Evolutionary conservation across 2,113 vertebrate genomes (phyloP).

Genomic region (Malurus elegans): DNA sequence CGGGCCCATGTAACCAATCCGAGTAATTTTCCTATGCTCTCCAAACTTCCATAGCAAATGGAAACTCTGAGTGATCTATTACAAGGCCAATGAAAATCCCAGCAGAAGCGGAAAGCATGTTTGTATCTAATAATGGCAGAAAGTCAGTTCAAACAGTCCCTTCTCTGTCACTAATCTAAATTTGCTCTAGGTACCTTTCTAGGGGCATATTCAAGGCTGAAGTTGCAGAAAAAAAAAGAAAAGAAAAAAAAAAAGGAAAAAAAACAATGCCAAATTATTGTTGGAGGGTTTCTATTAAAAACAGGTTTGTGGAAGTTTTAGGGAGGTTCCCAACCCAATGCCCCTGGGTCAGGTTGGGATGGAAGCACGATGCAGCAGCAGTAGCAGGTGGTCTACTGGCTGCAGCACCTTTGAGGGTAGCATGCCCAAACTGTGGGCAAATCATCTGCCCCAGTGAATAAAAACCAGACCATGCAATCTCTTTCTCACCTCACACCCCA

Average conservation of each 20-base stretch:
- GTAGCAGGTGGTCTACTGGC: conserved; percentile 66
- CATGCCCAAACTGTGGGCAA: conserved; percentile 73
- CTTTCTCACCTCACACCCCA: conserved; percentile 89
- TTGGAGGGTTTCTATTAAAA: conserved; percentile 65
- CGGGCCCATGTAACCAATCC: conserved; percentile 65
- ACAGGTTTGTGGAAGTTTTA: conserved; percentile 66
- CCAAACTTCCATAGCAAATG: conserved; percentile 47
- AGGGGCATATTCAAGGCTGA: conserved; percentile 46
- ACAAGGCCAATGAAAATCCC: conserved; percentile 69
- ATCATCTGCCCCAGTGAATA: conserved; percentile 75
- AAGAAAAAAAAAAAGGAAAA: not conserved
- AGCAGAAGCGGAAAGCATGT: conserved; percentile 73
- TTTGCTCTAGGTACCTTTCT: conserved; percentile 55
- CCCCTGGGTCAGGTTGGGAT: conserved; percentile 59
- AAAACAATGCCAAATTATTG: conserved; percentile 48
- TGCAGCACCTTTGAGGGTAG: conserved; percentile 60
- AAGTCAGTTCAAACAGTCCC: conserved; percentile 56
- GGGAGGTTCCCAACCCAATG: conserved; percentile 71
- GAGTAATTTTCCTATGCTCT: conserved; percentile 56
- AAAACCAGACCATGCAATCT: conserved; percentile 88
- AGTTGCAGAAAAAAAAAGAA: conserved; percentile 47
- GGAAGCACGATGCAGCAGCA: conserved; percentile 63
- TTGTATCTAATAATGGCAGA: conserved; percentile 46
- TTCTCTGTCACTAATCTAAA: conserved; percentile 72
- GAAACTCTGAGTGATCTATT: conserved; percentile 64